phyloP scores from a whole-genome alignment of 2,113 vertebrate species.

The Scophthalmus maximus region DNA sequence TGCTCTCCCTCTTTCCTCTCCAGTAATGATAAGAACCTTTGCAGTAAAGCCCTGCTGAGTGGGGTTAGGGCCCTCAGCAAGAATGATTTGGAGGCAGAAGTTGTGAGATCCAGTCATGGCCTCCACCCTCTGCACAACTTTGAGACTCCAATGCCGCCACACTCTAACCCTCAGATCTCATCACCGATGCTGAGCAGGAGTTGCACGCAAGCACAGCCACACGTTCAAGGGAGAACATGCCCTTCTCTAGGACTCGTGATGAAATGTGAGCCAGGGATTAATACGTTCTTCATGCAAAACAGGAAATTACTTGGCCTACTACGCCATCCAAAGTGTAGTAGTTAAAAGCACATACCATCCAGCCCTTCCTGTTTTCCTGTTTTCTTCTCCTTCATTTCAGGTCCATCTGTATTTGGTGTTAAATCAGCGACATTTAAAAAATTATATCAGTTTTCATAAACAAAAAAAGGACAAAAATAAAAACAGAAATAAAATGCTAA shows the following conservation, averaged over 20 bases:
- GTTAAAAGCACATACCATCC: conserved; percentile 21
- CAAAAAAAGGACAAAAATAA: background rate
- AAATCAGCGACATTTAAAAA: background rate
- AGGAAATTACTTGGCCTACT: conserved; percentile 42
- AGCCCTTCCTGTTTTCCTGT: conserved; percentile 3
- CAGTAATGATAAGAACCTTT: conserved; percentile 96
- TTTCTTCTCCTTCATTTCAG: conserved; percentile 2
- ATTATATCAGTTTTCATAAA: background rate
- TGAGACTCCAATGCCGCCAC: conserved; percentile 10
- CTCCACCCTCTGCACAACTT: conserved; percentile 9
- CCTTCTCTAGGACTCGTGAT: conserved; percentile 8
- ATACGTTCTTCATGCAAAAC: conserved; percentile 28
- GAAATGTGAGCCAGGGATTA: conserved; percentile 60
- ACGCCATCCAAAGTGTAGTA: conserved; percentile 5
- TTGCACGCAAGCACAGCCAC: conserved; percentile 57
- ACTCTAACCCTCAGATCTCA: conserved; percentile 4
- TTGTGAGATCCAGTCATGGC: conserved; percentile 63
- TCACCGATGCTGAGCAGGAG: conserved; percentile 33
- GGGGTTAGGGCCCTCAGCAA: conserved; percentile 90
- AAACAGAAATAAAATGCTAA: background rate
- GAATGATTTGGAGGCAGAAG: conserved; percentile 86
- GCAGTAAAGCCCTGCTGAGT: conserved; percentile 92
- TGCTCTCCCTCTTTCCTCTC: conserved; percentile 17
- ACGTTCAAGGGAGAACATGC: background rate
- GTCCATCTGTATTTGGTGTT: background rate